Evolutionary conservation across 1,140 invertebrate species (phyloP), one percentile per base, ranked within the genome.

Genomic region (Brachionus rotundiformis): DNA sequence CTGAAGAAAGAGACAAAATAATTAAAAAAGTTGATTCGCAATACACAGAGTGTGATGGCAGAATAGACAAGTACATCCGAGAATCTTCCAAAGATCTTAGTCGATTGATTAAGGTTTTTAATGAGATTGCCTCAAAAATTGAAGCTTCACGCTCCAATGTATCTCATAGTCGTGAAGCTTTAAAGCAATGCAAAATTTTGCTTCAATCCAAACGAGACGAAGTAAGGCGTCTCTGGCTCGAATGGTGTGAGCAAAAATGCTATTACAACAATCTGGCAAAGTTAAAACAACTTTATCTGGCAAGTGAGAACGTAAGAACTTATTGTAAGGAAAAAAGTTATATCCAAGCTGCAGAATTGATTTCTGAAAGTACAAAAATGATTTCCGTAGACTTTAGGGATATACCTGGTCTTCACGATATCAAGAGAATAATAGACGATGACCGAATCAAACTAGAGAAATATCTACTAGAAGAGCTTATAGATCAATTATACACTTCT

Each of bases 1-100:
- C 75, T 59, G 75, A 77, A 44, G 75, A 77, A 59, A n/a, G 75
- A 77, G 75, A 77, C 27, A 49, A 59, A 59, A 77, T 77, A 49
- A 77, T 77, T 16, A 77, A 77, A 59, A 49, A 59, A 77, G 75
- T 77, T 7, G 75, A 77, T 33, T 19, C 44, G 8, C 44, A 77
- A 25, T 77, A 54, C 75, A 33, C 23, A 8, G 75, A 77, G 25
- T 77, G 75, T 11, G 75, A 77, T 33, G 75, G 23, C 13, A 29
- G 75, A 25, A 77, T 77, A 11, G 75, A 77, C 75, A 44, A 77
- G 29, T 77, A 77, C 75, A 77, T 77, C 11, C 75, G 75, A 3
- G 44, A 49, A 8, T 77, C 75, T 13, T 77, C 75, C 36, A 77
- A 77, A 23, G 75, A 77, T 16, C 31, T 77, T 4, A 77, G 75